Conservation (phyloP, 30 jellyfish, hydroid and myxozoan species). For the Haliclystus octoradiatus region DNA sequence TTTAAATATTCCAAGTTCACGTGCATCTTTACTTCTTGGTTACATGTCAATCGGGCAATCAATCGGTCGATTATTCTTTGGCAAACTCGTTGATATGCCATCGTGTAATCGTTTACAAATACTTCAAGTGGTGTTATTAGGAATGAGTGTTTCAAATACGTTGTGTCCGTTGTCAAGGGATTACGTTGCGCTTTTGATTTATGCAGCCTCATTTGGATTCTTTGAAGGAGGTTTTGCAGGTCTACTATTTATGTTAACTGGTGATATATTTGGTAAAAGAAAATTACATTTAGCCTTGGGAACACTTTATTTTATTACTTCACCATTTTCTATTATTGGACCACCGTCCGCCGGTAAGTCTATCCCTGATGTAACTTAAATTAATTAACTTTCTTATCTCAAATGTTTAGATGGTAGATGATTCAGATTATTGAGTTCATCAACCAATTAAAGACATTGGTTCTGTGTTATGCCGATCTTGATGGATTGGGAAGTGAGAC, state of each 20-base stretch:
- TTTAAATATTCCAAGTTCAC: constrained; percentile 35
- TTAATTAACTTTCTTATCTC: too few relatives aligned
- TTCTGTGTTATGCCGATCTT: too few relatives aligned
- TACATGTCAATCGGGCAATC: constrained; percentile 72
- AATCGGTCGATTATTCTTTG: constrained; percentile 64
- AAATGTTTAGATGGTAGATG: too few relatives aligned
- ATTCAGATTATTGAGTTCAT: too few relatives aligned
- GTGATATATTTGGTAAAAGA: constrained; percentile 67
- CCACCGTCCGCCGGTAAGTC: constrained; percentile 87
- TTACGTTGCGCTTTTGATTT: constrained; percentile 34
- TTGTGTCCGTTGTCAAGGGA: constrained; percentile 53
- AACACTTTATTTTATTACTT: constrained; percentile 41
- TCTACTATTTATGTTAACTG: constrained; percentile 56
- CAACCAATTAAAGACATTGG: too few relatives aligned
- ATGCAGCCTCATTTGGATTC: constrained; percentile 71
- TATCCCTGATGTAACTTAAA: too few relatives aligned
- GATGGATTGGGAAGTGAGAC: too few relatives aligned
- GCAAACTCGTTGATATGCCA: constrained; percentile 55
- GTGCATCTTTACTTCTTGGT: constrained; percentile 67
- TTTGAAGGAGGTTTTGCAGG: constrained; percentile 75
- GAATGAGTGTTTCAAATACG: constrained; percentile 70
- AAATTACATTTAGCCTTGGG: constrained; percentile 54
- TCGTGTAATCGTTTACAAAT: constrained; percentile 37
- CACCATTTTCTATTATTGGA: constrained; percentile 74
- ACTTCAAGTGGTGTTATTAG: constrained; percentile 63